Conservation (phyloP, 2,113 vertebrate genomes). For the Sinocyclocheilus maitianheensis region DNA sequence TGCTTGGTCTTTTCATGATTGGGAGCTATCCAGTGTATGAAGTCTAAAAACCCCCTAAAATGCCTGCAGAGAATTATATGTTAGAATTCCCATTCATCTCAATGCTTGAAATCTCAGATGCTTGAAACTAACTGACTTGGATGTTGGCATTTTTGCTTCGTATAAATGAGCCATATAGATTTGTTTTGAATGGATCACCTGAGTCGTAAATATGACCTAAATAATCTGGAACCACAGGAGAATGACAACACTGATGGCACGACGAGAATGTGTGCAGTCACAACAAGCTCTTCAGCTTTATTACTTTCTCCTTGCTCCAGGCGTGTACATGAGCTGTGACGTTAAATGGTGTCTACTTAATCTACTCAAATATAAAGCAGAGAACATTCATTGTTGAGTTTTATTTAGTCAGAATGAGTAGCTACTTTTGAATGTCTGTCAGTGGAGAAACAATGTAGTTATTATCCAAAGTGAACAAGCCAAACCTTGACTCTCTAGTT, state of each 20-base stretch:
- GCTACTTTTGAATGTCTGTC: background rate
- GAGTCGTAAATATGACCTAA: background rate
- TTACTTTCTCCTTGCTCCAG: background rate
- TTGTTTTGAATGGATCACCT: background rate
- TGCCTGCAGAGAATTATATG: background rate
- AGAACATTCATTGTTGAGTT: background rate
- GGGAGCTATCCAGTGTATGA: background rate
- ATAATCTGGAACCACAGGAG: background rate
- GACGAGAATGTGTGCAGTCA: background rate
- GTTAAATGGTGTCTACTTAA: background rate
- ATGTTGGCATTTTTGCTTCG: background rate
- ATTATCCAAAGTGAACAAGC: background rate
- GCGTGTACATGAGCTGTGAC: background rate
- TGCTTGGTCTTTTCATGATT: background rate
- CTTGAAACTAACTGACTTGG: background rate
- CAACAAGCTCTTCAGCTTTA: background rate
- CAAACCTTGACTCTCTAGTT: constrained; percentile 3
- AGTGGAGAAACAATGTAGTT: background rate
- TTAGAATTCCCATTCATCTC: background rate
- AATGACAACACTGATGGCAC: background rate
- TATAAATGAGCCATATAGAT: background rate
- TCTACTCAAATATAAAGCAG: background rate
- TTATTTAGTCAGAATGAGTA: background rate
- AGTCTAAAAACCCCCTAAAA: background rate
- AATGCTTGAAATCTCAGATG: background rate